Conservation (phyloP, 2,113 vertebrate genomes). For the Vulpes lagopus region DNA sequence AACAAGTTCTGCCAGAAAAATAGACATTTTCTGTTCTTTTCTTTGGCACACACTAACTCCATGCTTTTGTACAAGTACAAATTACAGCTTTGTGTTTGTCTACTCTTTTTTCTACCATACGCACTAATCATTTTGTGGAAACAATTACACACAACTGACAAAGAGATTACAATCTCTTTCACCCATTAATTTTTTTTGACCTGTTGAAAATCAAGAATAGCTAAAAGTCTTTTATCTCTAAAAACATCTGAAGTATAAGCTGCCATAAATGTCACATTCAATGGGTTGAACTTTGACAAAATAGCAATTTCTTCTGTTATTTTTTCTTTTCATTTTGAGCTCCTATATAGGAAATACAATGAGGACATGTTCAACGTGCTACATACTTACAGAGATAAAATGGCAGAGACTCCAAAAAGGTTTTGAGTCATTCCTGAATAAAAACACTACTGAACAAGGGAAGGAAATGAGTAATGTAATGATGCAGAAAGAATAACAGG, state of each 20-base stretch:
- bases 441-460: slow-evolving; percentile 55
- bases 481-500: slow-evolving; percentile 6
- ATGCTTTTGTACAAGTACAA: slow-evolving; percentile 41
- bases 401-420: slow-evolving; percentile 38
- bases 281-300: background rate
- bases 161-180: slow-evolving; percentile 61
- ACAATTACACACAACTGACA: slow-evolving; percentile 44
- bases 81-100: slow-evolving; percentile 24
- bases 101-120: background rate
- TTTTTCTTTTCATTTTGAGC: slow-evolving; percentile 50
- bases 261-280: background rate
- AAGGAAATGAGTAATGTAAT: slow-evolving; percentile 75
- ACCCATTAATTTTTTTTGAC: slow-evolving; percentile 57
- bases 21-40: background rate
- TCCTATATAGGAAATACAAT: slow-evolving; percentile 64
- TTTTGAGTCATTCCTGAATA: slow-evolving; percentile 27
- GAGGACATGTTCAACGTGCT: background rate
- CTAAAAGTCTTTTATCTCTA: slow-evolving; percentile 61
- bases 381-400: slow-evolving; percentile 51
- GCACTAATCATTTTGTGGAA: slow-evolving; percentile 46
- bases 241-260: slow-evolving; percentile 62
- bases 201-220: slow-evolving; percentile 37
- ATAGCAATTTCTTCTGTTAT: slow-evolving; percentile 55
- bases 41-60: slow-evolving; percentile 30
- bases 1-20: slow-evolving; percentile 42